Evolutionary conservation across 2,113 vertebrate genomes (phyloP).

Genomic region (Pterocles orientalis): DNA sequence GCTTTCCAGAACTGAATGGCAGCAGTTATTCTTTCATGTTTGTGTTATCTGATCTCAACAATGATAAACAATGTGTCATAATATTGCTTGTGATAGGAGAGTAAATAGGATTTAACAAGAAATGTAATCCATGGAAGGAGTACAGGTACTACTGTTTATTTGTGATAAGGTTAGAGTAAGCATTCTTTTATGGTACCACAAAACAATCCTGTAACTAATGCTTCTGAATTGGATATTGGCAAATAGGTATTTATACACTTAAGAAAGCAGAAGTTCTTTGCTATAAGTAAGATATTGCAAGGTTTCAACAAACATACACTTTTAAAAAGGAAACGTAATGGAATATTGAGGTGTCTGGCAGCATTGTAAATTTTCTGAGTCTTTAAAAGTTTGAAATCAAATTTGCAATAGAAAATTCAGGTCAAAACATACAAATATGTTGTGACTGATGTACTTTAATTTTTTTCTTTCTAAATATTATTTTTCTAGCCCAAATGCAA

Average conservation of each 20-base stretch:
- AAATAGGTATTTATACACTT: neutral
- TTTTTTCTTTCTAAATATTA: neutral
- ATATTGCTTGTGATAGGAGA: neutral
- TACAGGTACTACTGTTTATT: rapidly evolving
- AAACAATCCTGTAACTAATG: neutral
- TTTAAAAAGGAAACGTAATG: neutral
- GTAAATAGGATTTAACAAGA: constrained; percentile 5
- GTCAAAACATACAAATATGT: neutral
- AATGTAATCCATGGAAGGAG: neutral
- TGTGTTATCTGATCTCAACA: neutral
- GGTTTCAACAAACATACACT: neutral
- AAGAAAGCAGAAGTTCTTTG: constrained; percentile 4
- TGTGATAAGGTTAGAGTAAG: neutral
- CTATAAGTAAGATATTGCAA: neutral
- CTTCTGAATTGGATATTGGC: neutral
- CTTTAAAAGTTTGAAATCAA: neutral
- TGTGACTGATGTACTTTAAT: neutral
- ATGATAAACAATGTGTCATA: neutral
- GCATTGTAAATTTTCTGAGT: neutral
- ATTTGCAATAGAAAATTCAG: constrained; percentile 9
- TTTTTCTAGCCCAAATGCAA: neutral
- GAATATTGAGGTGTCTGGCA: neutral
- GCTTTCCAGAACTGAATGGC: constrained; percentile 11
- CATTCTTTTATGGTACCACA: neutral
- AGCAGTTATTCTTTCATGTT: neutral